A percentile compares a stretch with the other conserved stretches of the same genome.
phyloP scores from a whole-genome alignment of 2,113 vertebrate genomes.

The Mugil cephalus region DNA sequence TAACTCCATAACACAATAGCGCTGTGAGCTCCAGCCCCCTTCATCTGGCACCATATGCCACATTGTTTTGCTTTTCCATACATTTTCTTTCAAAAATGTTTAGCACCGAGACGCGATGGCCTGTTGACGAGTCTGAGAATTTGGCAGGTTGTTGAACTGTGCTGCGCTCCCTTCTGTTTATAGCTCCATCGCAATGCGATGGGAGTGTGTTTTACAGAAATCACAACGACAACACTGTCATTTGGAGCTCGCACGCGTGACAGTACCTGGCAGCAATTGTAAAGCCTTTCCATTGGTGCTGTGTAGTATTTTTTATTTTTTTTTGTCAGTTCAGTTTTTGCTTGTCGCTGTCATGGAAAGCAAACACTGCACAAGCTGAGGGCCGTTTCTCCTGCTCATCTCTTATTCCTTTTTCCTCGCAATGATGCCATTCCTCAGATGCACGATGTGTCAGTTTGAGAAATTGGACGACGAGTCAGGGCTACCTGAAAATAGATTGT shows the following conservation, averaged over 20 bases:
- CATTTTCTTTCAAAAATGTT: conserved; percentile 31
- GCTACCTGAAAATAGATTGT: conserved; percentile 42
- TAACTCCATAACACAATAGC: background rate
- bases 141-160: conserved; percentile 34
- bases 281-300: conserved; percentile 22
- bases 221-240: conserved; percentile 47
- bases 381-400: conserved; percentile 4
- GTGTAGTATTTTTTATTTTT: conserved; percentile 27
- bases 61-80: conserved; percentile 5
- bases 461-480: conserved; percentile 31
- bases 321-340: conserved; percentile 25
- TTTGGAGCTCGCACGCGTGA: conserved; percentile 23
- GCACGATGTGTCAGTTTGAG: conserved; percentile 14
- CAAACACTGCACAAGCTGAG: conserved; percentile 23
- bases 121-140: conserved; percentile 6
- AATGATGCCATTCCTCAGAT: conserved; percentile 24
- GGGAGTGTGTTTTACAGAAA: conserved; percentile 27
- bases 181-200: conserved; percentile 4
- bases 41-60: background rate
- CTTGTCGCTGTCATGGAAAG: conserved; percentile 30
- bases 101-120: conserved; percentile 8
- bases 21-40: conserved; percentile 3
- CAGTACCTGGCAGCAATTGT: conserved; percentile 32
- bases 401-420: conserved; percentile 27
- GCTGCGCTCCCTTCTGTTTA: conserved; percentile 36